These are phyloP conservation scores for Megalurothrips usitatus DNA, from an alignment of 2,888 invertebrate genomes.

Conservation along the genomic window DNA sequence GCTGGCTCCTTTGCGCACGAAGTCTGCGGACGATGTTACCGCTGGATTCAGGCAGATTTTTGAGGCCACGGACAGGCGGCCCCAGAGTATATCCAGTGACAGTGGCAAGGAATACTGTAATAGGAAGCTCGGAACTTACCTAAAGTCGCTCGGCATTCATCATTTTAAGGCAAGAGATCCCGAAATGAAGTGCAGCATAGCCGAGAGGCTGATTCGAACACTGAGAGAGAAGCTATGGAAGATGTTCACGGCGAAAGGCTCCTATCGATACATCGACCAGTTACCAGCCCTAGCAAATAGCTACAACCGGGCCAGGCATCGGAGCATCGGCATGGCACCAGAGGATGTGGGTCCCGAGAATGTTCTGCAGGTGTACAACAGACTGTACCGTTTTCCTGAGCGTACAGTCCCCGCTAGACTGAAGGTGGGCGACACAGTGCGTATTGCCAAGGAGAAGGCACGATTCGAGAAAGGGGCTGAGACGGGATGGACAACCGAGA, in stretches of 20 bases:
- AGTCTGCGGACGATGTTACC: neutral
- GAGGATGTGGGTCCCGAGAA: neutral
- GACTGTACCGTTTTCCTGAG: neutral
- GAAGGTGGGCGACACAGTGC: too few species aligned
- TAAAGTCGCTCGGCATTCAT: neutral
- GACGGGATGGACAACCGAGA: too few species aligned
- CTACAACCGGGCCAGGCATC: neutral
- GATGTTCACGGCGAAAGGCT: neutral
- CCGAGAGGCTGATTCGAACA: neutral
- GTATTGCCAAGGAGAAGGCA: too few species aligned
- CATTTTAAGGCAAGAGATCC: neutral
- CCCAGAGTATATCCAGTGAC: neutral
- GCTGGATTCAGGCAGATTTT: neutral
- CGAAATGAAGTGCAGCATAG: neutral
- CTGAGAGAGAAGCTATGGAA: neutral
- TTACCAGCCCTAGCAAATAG: neutral
- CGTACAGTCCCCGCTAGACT: too few species aligned
- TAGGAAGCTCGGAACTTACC: neutral
- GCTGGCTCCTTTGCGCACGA: neutral
- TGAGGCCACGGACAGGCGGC: neutral
- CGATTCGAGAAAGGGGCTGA: too few species aligned
- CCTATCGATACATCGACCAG: neutral
- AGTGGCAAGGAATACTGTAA: neutral
- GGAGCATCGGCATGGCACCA: neutral
- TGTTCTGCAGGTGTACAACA: neutral